A percentile compares a stretch with the other conserved stretches of the same genome.
phyloP scores from a whole-genome alignment of 2,797 vertebrate genomes.

The Chelon auratus region DNA sequence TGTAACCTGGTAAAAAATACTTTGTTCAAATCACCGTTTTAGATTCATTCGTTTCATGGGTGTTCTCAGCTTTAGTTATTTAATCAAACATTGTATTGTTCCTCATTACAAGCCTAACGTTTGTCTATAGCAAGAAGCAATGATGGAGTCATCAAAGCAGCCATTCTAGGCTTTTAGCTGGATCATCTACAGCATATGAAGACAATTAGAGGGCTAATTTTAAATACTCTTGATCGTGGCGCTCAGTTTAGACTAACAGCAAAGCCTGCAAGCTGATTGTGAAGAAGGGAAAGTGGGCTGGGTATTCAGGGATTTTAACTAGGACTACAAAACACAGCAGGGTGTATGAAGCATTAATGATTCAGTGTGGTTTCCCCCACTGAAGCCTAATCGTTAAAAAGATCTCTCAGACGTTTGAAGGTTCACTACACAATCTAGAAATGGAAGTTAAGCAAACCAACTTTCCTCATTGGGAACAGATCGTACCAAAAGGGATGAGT shows the following conservation, averaged over 20 bases:
- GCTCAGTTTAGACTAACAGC: slow-evolving; percentile 19
- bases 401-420: slow-evolving; percentile 34
- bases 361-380: slow-evolving; percentile 31
- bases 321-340: slow-evolving; percentile 31
- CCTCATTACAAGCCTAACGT: background rate
- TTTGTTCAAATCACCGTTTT: background rate
- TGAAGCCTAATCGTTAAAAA: slow-evolving; percentile 42
- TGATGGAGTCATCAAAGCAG: slow-evolving; percentile 11
- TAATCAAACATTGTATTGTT: background rate
- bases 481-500: too few species aligned
- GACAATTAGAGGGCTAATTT: slow-evolving; percentile 33
- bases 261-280: slow-evolving; percentile 24
- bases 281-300: slow-evolving; percentile 16
- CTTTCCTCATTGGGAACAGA: slow-evolving; percentile 7
- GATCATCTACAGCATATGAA: slow-evolving; percentile 14
- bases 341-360: slow-evolving; percentile 26
- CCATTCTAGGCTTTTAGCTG: slow-evolving; percentile 17
- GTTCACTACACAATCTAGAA: slow-evolving; percentile 18
- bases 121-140: background rate
- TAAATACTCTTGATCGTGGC: slow-evolving; percentile 24
- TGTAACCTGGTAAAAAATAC: background rate
- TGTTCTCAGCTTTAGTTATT: background rate
- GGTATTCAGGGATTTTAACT: slow-evolving; percentile 34
- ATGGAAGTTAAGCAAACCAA: slow-evolving; percentile 7
- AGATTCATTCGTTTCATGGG: background rate